phyloP scores from a whole-genome alignment of 2,888 invertebrate species.

The Sthenelais limicola region DNA sequence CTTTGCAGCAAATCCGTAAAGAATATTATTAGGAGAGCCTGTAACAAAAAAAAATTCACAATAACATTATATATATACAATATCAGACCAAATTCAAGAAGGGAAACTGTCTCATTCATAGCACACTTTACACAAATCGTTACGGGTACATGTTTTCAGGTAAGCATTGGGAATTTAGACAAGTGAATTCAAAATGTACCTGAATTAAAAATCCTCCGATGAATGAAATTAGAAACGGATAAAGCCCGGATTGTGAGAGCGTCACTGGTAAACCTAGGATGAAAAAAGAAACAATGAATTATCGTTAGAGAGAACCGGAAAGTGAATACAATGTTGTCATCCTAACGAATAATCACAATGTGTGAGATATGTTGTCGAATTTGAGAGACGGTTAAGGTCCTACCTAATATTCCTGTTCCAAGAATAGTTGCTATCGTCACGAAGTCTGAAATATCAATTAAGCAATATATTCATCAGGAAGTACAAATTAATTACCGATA shows the following conservation, averaged over 20 bases:
- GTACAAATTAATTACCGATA: no score
- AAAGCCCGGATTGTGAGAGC: slow-evolving; percentile 63
- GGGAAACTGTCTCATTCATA: no score
- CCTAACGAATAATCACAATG: no score
- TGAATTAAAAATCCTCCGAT: slow-evolving; percentile 63
- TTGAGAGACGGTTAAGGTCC: no score
- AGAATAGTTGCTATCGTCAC: slow-evolving; percentile 70
- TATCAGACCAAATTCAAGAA: no score
- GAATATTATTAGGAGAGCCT: slow-evolving; percentile 63
- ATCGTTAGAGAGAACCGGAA: no score
- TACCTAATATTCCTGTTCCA: slow-evolving; percentile 70
- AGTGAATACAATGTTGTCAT: no score
- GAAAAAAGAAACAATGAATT: slow-evolving; percentile 24
- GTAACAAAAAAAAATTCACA: slow-evolving; percentile 53
- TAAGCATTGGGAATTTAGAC: no score
- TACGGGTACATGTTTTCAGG: no score
- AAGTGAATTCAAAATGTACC: slow-evolving; percentile 61
- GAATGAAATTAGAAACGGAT: slow-evolving; percentile 68
- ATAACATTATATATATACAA: not conserved
- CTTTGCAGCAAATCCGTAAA: slow-evolving; percentile 67
- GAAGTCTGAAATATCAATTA: slow-evolving; percentile 64
- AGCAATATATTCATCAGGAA: no score
- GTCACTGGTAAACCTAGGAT: slow-evolving; percentile 69
- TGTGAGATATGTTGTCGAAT: no score
- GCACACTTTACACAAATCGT: no score